Conservation (phyloP, 2,888 invertebrate species). For the Megaustenia siamemsis region DNA sequence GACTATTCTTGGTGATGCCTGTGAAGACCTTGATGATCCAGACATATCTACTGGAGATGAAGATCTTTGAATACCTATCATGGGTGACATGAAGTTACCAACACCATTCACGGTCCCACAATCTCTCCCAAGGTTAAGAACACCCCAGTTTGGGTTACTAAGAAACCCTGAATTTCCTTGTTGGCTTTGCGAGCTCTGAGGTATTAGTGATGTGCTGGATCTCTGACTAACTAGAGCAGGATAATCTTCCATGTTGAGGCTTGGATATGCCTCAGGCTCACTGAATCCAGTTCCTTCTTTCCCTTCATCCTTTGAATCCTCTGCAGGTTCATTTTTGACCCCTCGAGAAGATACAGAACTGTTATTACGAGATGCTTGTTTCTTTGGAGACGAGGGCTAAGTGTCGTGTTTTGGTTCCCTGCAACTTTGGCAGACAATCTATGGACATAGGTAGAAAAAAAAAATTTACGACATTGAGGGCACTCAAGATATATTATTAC, state of each 20-base stretch:
- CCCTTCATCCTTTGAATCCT: conserved; percentile 19
- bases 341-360: neutral
- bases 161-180: conserved; percentile 9
- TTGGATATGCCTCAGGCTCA: conserved; percentile 42
- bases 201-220: conserved; percentile 25
- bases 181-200: neutral
- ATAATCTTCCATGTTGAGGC: conserved; percentile 45
- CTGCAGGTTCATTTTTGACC: conserved; percentile 14
- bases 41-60: conserved; percentile 36
- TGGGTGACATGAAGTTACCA: conserved; percentile 8
- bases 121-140: conserved; percentile 32
- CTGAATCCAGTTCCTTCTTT: conserved; percentile 10
- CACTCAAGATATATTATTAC: too few relatives aligned
- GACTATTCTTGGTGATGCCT: conserved; percentile 44
- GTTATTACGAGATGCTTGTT: conserved; percentile 24
- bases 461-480: too few relatives aligned
- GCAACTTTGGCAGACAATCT: conserved; percentile 50
- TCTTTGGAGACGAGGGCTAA: conserved; percentile 50
- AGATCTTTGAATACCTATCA: conserved; percentile 16
- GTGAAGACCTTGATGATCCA: conserved; percentile 36
- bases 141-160: conserved; percentile 42
- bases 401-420: conserved; percentile 24
- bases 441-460: neutral
- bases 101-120: neutral
- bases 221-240: conserved; percentile 47